Evolutionary conservation across 2,797 vertebrate genomes (phyloP).

Genomic region (Sardinella longiceps): DNA sequence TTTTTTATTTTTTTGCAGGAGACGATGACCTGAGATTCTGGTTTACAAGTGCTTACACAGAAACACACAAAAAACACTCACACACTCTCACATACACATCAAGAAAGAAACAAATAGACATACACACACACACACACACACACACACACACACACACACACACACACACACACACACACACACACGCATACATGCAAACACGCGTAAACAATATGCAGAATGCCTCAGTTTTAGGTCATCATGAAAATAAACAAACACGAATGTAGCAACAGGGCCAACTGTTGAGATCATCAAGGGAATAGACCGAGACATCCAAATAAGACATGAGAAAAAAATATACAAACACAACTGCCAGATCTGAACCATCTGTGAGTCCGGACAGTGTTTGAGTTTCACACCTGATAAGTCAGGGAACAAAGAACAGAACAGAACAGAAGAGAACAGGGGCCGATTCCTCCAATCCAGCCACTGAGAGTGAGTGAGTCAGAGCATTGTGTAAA

Average conservation of each 20-base stretch:
- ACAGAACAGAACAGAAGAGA: neutral
- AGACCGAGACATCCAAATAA: neutral
- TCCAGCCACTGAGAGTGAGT: neutral
- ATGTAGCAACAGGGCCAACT: neutral
- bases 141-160: constrained; percentile 24
- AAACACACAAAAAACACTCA: constrained; percentile 19
- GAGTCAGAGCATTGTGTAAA: neutral
- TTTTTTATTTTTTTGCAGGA: neutral
- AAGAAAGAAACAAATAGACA: neutral
- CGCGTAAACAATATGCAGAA: neutral
- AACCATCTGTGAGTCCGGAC: neutral
- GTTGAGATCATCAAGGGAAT: neutral
- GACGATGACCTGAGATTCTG: neutral
- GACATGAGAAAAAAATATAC: neutral
- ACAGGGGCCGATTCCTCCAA: neutral
- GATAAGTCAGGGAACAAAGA: neutral
- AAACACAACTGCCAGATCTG: neutral
- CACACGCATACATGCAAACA: constrained; percentile 16
- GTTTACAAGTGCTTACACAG: neutral
- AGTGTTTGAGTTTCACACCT: neutral
- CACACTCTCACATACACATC: neutral
- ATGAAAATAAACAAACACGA: constrained; percentile 10
- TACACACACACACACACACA: neutral
- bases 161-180: neutral
- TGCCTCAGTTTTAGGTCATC: neutral